Base-by-base conservation (phyloP, 1,140 invertebrate genomes). In the Drosophila subpulchrella region DNA sequence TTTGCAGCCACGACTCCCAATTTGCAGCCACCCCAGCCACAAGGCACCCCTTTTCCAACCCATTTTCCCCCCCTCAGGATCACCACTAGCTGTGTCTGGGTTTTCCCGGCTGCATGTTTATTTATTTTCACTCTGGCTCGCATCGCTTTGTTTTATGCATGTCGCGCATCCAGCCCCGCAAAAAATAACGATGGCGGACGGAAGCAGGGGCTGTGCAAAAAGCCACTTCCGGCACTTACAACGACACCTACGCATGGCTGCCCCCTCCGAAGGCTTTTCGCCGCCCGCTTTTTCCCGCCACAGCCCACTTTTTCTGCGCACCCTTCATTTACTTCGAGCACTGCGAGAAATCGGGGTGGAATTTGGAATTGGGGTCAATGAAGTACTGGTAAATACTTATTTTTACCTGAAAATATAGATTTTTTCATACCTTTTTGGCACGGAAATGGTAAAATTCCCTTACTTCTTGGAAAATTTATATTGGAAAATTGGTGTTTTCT, bases 221-320 rank as follows among this genome's bases (percentile, higher is more conserved):
- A 60, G 60, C 60, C 68, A 73, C 74, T 73, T 76, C 70, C 61
- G 61, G 56, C 60, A 60, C 68, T 76, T 61, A 41, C 55, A 75
- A 48, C 67, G 59, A 75, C 73, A 75, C 73, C 67, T 75, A 71
- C 59, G 66, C 59, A 53, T 42, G 59, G 59, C 57, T 51, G 42
- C 63, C n/a, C 68, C 70, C 53, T 17, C 60, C 50, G 30, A 11
- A 24, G 47, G 47, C 13, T 2, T 42, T 27, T 34, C 44, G 54
- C n/a, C 34, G 24, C 27, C 7, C 11, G 5, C 32, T 54, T 39
- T 27, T 47, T 38, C 17, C 6, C 15, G 17, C 15, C 34, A 13
- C 2, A 36, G 20, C n/a, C 32, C 38, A 30, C n/a, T 38, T 48
- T 30, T 41, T 48, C 13, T 27, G 30, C 44, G 27, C 34, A 12